phyloP scores from a whole-genome alignment of 2,113 vertebrate species.

The Pipra filicauda region DNA sequence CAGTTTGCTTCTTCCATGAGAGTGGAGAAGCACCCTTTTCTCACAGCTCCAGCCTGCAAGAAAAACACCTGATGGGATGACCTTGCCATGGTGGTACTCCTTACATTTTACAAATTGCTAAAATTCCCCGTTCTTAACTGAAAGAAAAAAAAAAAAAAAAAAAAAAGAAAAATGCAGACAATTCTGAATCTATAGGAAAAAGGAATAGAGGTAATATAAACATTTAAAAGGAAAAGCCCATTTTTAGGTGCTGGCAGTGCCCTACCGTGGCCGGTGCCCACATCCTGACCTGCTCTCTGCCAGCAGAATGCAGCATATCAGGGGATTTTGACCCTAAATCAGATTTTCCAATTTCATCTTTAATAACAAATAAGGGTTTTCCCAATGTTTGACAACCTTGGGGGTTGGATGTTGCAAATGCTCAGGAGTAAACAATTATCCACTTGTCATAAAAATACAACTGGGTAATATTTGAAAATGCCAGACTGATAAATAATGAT shows the following conservation, averaged over 20 bases:
- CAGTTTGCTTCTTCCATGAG: neutral
- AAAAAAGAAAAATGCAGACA: neutral
- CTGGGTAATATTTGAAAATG: neutral
- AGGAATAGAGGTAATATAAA: neutral
- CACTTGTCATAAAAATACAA: neutral
- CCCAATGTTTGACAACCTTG: neutral
- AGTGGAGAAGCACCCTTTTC: neutral
- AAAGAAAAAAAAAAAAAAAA: neutral
- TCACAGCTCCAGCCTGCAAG: neutral
- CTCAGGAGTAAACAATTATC: neutral
- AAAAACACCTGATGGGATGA: rapidly evolving
- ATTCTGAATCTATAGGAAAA: neutral
- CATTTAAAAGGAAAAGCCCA: neutral
- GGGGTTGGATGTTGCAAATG: neutral
- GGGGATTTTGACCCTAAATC: neutral
- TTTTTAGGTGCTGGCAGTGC: neutral
- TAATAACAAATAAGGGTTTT: neutral
- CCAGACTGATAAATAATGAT: neutral
- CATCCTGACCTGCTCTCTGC: neutral
- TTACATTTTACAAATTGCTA: neutral
- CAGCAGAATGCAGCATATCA: neutral
- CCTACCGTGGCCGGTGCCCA: neutral
- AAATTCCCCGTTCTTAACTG: neutral
- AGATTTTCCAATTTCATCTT: neutral
- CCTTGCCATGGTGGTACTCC: neutral